Conservation (phyloP, 1,140 invertebrate species). For the Antheraea mylitta region DNA sequence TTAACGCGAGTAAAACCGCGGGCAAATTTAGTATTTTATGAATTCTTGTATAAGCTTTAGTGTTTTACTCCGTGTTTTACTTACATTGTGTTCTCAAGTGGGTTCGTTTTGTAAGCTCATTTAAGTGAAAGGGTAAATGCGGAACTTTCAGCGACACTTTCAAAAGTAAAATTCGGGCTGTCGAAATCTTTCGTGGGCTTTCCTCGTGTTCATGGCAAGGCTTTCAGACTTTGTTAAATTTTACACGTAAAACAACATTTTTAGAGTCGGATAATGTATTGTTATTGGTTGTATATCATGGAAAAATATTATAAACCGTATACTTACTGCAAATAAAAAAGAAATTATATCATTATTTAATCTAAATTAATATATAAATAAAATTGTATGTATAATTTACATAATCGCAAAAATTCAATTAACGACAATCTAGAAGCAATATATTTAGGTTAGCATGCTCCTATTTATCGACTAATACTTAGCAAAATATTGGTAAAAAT, state of each 20-base stretch:
- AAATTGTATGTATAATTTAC: no score
- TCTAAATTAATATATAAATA: no score
- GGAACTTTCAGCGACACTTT: neutral
- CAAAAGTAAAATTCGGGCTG: neutral
- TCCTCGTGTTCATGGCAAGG: neutral
- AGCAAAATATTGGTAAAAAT: no score
- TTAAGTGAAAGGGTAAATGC: neutral
- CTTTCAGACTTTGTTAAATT: neutral
- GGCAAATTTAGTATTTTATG: no score
- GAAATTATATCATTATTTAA: no score
- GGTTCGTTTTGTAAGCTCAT: neutral
- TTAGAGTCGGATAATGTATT: neutral
- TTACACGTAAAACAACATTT: neutral
- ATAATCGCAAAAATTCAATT: no score
- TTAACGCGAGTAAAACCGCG: no score
- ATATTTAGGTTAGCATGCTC: no score
- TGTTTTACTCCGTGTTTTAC: neutral
- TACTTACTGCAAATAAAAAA: no score
- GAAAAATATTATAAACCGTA: neutral
- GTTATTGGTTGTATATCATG: neutral
- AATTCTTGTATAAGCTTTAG: neutral
- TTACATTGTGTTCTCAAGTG: neutral
- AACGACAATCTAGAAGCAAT: no score
- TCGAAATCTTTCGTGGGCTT: conserved; percentile 7
- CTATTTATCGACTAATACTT: no score